phyloP scores from a whole-genome alignment of 2,888 invertebrate genomes.

The Synanthedon andrenaeformis region DNA sequence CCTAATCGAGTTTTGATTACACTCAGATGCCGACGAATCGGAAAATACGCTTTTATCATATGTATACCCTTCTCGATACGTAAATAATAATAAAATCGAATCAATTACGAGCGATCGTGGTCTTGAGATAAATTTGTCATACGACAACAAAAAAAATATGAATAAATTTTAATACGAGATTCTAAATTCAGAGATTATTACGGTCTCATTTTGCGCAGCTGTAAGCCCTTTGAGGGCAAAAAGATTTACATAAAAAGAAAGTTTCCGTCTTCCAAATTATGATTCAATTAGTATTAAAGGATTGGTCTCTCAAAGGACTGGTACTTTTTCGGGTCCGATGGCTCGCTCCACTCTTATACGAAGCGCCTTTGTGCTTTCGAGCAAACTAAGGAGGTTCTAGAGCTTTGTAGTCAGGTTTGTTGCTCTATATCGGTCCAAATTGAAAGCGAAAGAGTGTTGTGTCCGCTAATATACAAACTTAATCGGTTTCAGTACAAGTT shows the following conservation, averaged over 20 bases:
- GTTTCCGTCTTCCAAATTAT: slow-evolving; percentile 63
- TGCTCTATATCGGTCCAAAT: slow-evolving; percentile 37
- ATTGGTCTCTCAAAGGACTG: slow-evolving; percentile 59
- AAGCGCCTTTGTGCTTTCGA: slow-evolving; percentile 58
- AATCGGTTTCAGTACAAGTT: neutral
- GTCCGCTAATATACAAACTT: neutral
- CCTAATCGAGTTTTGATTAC: slow-evolving; percentile 9
- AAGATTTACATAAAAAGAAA: slow-evolving; percentile 69
- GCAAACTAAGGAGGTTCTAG: slow-evolving; percentile 58
- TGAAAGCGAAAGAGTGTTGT: slow-evolving; percentile 27
- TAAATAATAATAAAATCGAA: slow-evolving; percentile 3
- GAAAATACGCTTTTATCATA: slow-evolving; percentile 4
- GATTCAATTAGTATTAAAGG: slow-evolving; percentile 71
- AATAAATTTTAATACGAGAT: slow-evolving; percentile 19
- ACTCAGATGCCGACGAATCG: slow-evolving; percentile 3
- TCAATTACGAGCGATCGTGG: slow-evolving; percentile 4
- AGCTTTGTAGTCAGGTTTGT: slow-evolving; percentile 48
- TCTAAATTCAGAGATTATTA: slow-evolving; percentile 51
- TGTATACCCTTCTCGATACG: neutral
- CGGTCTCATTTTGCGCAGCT: slow-evolving; percentile 45
- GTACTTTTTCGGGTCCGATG: slow-evolving; percentile 61
- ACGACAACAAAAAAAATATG: neutral
- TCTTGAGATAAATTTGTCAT: neutral
- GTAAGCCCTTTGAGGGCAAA: slow-evolving; percentile 44
- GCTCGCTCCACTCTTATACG: slow-evolving; percentile 33